Conservation (phyloP, 2,113 vertebrate species). For the Polypterus senegalus region DNA sequence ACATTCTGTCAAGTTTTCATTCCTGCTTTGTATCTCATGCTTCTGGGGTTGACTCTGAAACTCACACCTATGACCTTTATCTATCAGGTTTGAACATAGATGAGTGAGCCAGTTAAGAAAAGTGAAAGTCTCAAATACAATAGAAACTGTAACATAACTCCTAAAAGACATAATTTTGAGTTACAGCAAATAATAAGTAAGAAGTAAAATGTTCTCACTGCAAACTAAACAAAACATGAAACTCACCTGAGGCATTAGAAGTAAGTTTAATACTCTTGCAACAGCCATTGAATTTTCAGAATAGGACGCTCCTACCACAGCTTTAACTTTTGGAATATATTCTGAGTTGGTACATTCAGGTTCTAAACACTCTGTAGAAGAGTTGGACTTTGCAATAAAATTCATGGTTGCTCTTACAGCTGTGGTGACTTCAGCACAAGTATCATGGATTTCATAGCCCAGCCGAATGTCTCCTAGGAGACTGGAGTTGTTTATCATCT, state of each 20-base stretch:
- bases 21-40: too few relatives aligned
- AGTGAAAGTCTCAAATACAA: not conserved
- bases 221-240: not conserved
- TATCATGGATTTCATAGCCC: constrained; percentile 69
- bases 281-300: constrained; percentile 71
- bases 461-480: constrained; percentile 54
- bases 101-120: not conserved
- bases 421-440: constrained; percentile 63
- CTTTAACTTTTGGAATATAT: constrained; percentile 42
- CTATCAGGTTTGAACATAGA: not conserved
- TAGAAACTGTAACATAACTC: not conserved
- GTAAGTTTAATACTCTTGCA: constrained; percentile 61
- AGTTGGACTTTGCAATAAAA: constrained; percentile 44
- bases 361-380: constrained; percentile 24
- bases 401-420: constrained; percentile 51
- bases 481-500: constrained; percentile 60
- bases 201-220: not conserved
- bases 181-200: not conserved
- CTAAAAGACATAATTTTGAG: not conserved
- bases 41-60: too few relatives aligned
- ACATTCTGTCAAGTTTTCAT: too few relatives aligned
- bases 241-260: constrained; percentile 70
- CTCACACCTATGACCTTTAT: not conserved
- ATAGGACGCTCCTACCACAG: constrained; percentile 51
- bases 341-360: constrained; percentile 39